A percentile compares a stretch with the other conserved stretches of the same genome.
Evolutionary conservation across 1,140 invertebrate genomes (phyloP).

Genomic region (Adoxophyes honmai): DNA sequence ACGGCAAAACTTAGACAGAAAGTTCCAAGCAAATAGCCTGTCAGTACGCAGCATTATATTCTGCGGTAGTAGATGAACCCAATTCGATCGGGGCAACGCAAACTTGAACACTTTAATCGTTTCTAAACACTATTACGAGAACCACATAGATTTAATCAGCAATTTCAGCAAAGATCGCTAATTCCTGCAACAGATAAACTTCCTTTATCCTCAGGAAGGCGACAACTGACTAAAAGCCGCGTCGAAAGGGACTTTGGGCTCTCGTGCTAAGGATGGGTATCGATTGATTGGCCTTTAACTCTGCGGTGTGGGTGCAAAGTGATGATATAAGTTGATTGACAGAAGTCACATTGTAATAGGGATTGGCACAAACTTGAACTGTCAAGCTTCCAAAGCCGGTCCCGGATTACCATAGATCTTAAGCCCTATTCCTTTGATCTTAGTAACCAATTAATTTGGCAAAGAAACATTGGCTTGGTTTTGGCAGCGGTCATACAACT

Average conservation of each 20-base stretch:
- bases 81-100: slow-evolving; percentile 20
- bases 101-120: slow-evolving; percentile 49
- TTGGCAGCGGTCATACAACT: slow-evolving; percentile 26
- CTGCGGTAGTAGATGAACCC: neutral
- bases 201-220: slow-evolving; percentile 24
- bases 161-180: slow-evolving; percentile 47
- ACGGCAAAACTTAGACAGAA: no score
- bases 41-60: no score
- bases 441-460: slow-evolving; percentile 60
- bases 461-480: slow-evolving; percentile 50
- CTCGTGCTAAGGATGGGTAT: slow-evolving; percentile 20
- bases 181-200: slow-evolving; percentile 46
- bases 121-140: slow-evolving; percentile 55
- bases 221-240: slow-evolving; percentile 22
- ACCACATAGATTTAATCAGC: slow-evolving; percentile 57
- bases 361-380: slow-evolving; percentile 51
- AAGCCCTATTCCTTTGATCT: slow-evolving; percentile 61
- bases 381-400: slow-evolving; percentile 51
- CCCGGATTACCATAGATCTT: slow-evolving; percentile 44
- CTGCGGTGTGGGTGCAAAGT: slow-evolving; percentile 30
- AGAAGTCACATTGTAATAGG: slow-evolving; percentile 46
- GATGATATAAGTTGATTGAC: slow-evolving; percentile 37
- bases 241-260: slow-evolving; percentile 30
- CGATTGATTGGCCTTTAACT: slow-evolving; percentile 18
- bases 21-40: no score